Percentiles rank a stretch among this genome's conserved stretches.
Evolutionary conservation across 2,113 vertebrate genomes (phyloP).

Genomic region (Hippocampus comes): DNA sequence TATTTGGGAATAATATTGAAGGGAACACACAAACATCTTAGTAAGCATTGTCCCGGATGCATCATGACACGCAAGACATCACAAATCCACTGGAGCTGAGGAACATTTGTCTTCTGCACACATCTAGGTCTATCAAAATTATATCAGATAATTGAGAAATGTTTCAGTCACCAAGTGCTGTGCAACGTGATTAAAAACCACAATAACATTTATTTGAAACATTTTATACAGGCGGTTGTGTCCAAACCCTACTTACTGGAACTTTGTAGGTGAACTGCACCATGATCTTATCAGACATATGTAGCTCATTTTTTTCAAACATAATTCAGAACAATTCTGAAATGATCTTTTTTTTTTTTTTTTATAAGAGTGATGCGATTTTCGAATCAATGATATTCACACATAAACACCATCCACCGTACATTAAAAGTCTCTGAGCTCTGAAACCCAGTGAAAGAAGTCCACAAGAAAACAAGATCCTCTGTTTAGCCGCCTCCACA

Average conservation of each 20-base stretch:
- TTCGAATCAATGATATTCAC: background rate
- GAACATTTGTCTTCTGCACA: background rate
- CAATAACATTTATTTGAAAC: background rate
- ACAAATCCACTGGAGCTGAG: background rate
- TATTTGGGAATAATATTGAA: no score
- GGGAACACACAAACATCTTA: no score
- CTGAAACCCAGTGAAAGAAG: conserved; percentile 7
- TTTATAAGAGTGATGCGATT: background rate
- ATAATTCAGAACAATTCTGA: background rate
- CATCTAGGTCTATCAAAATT: background rate
- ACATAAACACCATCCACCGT: background rate
- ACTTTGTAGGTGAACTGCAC: background rate
- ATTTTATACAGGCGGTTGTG: background rate
- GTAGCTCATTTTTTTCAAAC: background rate
- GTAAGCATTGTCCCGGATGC: background rate
- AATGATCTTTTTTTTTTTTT: background rate
- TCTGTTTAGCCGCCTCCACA: background rate
- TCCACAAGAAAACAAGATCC: conserved; percentile 10
- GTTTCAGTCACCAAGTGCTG: background rate
- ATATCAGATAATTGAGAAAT: background rate
- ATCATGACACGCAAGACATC: background rate
- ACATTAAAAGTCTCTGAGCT: background rate
- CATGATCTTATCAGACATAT: background rate
- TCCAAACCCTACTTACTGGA: background rate
- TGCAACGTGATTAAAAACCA: background rate